Conservation (phyloP, 2,888 invertebrate species). For the Crepidodera aurea region DNA sequence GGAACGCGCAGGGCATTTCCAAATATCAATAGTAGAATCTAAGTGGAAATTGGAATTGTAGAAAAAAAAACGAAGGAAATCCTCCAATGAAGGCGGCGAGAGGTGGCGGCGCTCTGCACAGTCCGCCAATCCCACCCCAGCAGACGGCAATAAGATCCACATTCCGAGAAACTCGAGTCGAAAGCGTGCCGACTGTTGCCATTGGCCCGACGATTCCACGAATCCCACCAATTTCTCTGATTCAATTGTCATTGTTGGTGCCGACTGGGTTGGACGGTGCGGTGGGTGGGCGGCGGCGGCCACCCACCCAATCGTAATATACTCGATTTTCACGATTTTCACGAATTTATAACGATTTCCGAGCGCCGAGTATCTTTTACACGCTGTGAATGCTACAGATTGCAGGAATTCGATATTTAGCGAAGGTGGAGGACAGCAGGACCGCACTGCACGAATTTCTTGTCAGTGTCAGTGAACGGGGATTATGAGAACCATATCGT, state of each 20-base stretch:
- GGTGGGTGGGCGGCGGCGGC: constrained; percentile 41
- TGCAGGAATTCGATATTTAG: constrained; percentile 4
- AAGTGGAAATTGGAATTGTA: constrained; percentile 43
- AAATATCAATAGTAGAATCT: constrained; percentile 38
- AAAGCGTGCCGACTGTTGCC: constrained; percentile 55
- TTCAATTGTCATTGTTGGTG: constrained; percentile 57
- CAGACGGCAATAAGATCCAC: constrained; percentile 58
- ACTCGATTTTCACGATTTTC: constrained; percentile 18
- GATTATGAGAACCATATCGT: too few species aligned
- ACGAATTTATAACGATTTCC: constrained; percentile 9
- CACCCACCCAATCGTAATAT: constrained; percentile 62
- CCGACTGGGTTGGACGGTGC: constrained; percentile 45
- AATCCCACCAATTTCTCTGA: constrained; percentile 61
- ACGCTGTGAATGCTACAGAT: background rate
- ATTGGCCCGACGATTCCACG: constrained; percentile 59
- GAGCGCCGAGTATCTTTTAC: background rate
- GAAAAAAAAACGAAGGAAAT: constrained; percentile 52
- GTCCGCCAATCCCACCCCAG: constrained; percentile 55
- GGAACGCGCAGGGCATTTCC: constrained; percentile 15
- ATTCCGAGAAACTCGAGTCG: constrained; percentile 60
- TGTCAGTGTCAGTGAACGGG: too few species aligned
- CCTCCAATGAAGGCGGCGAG: constrained; percentile 52
- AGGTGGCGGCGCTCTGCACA: constrained; percentile 52
- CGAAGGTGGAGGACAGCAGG: background rate
- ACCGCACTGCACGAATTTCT: background rate